phyloP scores from a whole-genome alignment of 2,888 invertebrate genomes.

The Zaprionus obscuricornis region DNA sequence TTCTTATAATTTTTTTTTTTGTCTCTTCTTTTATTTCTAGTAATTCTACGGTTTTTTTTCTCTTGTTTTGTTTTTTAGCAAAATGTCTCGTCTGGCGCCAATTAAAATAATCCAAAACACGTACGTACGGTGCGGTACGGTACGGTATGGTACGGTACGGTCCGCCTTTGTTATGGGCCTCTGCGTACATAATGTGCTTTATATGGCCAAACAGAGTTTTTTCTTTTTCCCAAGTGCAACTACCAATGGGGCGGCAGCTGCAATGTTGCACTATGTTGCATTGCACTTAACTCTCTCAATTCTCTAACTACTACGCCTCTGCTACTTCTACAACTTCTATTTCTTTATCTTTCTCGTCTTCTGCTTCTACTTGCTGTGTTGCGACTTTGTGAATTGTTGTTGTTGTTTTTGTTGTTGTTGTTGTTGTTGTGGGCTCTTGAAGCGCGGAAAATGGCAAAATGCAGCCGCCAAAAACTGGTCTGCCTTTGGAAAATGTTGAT shows the following conservation, averaged over 20 bases:
- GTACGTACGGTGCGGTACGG: no score
- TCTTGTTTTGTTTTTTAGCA: conserved; percentile 8
- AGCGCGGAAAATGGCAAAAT: conserved; percentile 75
- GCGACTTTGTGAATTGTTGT: no score
- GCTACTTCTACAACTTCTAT: conserved; percentile 12
- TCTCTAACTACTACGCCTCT: conserved; percentile 6
- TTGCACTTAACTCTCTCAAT: conserved; percentile 7
- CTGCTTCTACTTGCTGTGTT: no score
- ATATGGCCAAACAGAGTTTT: conserved; percentile 49
- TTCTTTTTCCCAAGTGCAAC: conserved; percentile 59
- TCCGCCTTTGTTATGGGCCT: conserved; percentile 53
- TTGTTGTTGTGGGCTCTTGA: conserved; percentile 27
- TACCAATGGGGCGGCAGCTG: conserved; percentile 47
- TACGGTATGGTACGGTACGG: no score
- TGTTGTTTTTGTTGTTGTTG: conserved; percentile 2
- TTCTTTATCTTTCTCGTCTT: conserved; percentile 5
- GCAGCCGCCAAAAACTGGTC: conserved; percentile 73
- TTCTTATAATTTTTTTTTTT: conserved; percentile 1
- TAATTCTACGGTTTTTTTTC: background rate
- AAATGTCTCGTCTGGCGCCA: conserved; percentile 45
- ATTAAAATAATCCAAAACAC: conserved; percentile 72
- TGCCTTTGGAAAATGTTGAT: conserved; percentile 61
- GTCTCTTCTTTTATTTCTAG: background rate
- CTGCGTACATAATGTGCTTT: conserved; percentile 28
- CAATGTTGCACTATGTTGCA: background rate